Conservation (phyloP, 2,888 invertebrate species). For the Xestia sexstrigata region DNA sequence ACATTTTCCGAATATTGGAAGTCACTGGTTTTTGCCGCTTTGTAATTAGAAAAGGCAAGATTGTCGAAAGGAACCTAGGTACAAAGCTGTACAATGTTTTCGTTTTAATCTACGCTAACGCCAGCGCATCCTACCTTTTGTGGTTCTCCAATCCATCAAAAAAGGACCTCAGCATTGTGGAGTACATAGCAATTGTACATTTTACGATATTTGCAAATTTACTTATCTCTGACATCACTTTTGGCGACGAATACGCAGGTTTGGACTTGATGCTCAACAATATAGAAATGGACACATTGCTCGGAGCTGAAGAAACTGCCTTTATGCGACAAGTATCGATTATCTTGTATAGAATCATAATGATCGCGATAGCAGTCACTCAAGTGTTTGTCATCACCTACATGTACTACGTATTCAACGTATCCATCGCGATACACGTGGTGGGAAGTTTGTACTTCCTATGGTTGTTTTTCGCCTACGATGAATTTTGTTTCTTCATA, state of each 20-base stretch:
- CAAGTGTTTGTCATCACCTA: slow-evolving; percentile 65
- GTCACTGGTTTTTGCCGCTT: slow-evolving; percentile 75
- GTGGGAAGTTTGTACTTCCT: slow-evolving; percentile 69
- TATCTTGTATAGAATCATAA: slow-evolving; percentile 58
- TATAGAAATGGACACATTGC: slow-evolving; percentile 77
- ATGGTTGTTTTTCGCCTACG: slow-evolving; percentile 72
- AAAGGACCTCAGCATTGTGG: slow-evolving; percentile 71
- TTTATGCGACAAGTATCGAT: slow-evolving; percentile 76
- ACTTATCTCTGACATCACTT: slow-evolving; percentile 72
- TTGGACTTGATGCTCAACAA: slow-evolving; percentile 69
- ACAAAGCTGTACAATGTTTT: slow-evolving; percentile 68
- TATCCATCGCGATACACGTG: slow-evolving; percentile 67
- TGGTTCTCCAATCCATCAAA: slow-evolving; percentile 65
- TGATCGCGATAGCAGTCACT: slow-evolving; percentile 51
- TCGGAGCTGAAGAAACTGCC: slow-evolving; percentile 78
- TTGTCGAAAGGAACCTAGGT: slow-evolving; percentile 67
- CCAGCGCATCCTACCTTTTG: slow-evolving; percentile 66
- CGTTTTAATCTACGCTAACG: slow-evolving; percentile 62
- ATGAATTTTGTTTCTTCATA: slow-evolving; percentile 73
- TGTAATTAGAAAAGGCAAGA: slow-evolving; percentile 71
- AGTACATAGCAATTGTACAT: slow-evolving; percentile 70
- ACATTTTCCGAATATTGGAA: slow-evolving; percentile 67
- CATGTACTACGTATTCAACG: slow-evolving; percentile 68
- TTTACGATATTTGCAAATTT: slow-evolving; percentile 71
- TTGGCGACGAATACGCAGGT: slow-evolving; percentile 71